Percentiles rank a stretch among this genome's conserved stretches.
These are phyloP conservation scores for Sphinx pinastri DNA, from an alignment of 2,888 invertebrate genomes.

Conservation along the genomic window DNA sequence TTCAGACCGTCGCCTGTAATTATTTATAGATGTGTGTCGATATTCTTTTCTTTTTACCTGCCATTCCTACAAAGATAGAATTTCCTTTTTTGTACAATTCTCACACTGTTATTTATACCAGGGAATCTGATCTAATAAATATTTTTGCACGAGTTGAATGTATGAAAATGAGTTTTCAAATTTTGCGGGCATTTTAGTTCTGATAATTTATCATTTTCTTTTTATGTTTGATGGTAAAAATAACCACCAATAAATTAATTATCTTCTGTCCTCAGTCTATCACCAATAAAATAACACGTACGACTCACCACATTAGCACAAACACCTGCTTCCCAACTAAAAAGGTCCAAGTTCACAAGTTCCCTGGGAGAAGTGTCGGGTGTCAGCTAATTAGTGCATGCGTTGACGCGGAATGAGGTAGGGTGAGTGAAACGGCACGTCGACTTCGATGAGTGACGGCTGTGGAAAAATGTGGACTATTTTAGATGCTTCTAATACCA, in stretches of 20 bases:
- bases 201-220: too few relatives aligned
- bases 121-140: too few relatives aligned
- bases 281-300: conserved; percentile 60
- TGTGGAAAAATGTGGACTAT: conserved; percentile 19
- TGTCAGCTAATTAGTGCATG: conserved; percentile 78
- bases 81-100: too few relatives aligned
- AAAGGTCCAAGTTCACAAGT: conserved; percentile 40
- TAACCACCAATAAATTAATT: too few relatives aligned
- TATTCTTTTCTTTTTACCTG: not conserved
- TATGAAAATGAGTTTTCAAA: too few relatives aligned
- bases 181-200: too few relatives aligned
- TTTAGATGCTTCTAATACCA: conserved; percentile 39
- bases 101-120: too few relatives aligned
- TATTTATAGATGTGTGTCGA: conserved; percentile 31
- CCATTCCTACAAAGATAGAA: not conserved
- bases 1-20: conserved; percentile 7
- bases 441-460: conserved; percentile 25
- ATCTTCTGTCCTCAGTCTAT: not conserved
- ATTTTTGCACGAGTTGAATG: too few relatives aligned
- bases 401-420: conserved; percentile 75
- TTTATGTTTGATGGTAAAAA: too few relatives aligned
- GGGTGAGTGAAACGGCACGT: conserved; percentile 63
- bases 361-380: conserved; percentile 66
- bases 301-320: conserved; percentile 30
- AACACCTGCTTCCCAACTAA: conserved; percentile 61